Evolutionary conservation across 2,888 invertebrate species (phyloP).

Genomic region (Megaustenia siamemsis): DNA sequence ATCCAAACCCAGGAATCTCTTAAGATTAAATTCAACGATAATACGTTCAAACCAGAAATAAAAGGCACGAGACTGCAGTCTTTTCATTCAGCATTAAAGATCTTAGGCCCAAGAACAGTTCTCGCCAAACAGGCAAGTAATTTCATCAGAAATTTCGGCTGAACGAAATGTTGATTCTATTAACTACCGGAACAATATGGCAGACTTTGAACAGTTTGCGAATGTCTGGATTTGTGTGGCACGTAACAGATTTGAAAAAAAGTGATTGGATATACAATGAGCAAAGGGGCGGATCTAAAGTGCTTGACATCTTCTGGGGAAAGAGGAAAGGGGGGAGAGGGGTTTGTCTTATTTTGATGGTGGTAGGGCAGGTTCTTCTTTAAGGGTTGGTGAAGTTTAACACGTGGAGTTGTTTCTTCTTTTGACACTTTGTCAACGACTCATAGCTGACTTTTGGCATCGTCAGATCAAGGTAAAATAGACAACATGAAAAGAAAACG

Average conservation of each 20-base stretch:
- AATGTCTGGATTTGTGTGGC: background rate
- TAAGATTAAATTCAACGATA: background rate
- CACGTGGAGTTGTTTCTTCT: too few relatives aligned
- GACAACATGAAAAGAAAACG: too few relatives aligned
- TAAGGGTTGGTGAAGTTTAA: too few relatives aligned
- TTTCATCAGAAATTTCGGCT: slow-evolving; percentile 10
- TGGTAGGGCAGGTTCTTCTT: too few relatives aligned
- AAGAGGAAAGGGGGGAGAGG: too few relatives aligned
- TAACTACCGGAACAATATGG: slow-evolving; percentile 45
- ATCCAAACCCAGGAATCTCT: background rate
- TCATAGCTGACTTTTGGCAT: too few relatives aligned
- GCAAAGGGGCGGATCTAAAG: too few relatives aligned
- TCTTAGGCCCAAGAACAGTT: slow-evolving; percentile 16
- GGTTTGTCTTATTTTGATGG: too few relatives aligned
- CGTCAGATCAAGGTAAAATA: too few relatives aligned
- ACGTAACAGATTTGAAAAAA: slow-evolving; percentile 24
- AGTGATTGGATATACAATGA: background rate
- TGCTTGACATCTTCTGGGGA: too few relatives aligned
- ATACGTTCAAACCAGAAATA: background rate
- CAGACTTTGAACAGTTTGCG: background rate
- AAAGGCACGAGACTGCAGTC: background rate
- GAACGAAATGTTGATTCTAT: slow-evolving; percentile 30
- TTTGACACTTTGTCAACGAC: too few relatives aligned
- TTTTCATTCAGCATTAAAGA: background rate
- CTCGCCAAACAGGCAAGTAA: slow-evolving; percentile 30